phyloP scores from a whole-genome alignment of 2,797 vertebrate genomes.

The Oreochromis grahami region DNA sequence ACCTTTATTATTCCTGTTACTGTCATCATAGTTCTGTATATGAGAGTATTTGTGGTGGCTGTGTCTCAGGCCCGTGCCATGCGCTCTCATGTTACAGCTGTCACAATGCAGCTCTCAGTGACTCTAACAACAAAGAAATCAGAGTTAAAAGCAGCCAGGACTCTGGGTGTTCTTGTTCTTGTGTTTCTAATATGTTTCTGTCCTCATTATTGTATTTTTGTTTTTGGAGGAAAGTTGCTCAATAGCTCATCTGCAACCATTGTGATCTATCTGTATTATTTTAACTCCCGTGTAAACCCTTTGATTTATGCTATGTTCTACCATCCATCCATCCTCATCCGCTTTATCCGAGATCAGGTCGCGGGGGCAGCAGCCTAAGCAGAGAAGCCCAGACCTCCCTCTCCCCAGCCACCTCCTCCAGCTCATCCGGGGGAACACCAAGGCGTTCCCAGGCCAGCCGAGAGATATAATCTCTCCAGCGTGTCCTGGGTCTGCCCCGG shows the following conservation, averaged over 20 bases:
- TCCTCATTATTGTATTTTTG: background rate
- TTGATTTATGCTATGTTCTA: constrained; percentile 14
- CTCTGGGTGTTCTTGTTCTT: background rate
- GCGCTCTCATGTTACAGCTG: background rate
- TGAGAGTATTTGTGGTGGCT: background rate
- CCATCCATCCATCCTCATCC: too few relatives aligned
- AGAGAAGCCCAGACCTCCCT: too few relatives aligned
- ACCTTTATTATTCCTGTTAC: rapidly evolving
- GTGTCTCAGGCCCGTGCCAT: background rate
- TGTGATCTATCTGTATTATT: background rate
- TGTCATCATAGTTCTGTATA: background rate
- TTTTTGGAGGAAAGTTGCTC: rapidly evolving
- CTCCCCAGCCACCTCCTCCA: too few relatives aligned
- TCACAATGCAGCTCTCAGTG: background rate
- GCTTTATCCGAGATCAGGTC: too few relatives aligned
- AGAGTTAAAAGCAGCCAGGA: background rate
- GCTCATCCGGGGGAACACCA: too few relatives aligned
- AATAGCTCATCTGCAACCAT: rapidly evolving
- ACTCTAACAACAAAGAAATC: rapidly evolving
- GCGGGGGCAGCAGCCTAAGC: too few relatives aligned
- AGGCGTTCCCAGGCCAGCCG: too few relatives aligned
- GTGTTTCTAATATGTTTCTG: background rate
- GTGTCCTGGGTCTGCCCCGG: too few relatives aligned
- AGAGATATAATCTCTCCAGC: too few relatives aligned
- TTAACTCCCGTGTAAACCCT: constrained; percentile 19